Evolutionary conservation across 2,113 vertebrate genomes (phyloP).

Genomic region (Paralichthys olivaceus): DNA sequence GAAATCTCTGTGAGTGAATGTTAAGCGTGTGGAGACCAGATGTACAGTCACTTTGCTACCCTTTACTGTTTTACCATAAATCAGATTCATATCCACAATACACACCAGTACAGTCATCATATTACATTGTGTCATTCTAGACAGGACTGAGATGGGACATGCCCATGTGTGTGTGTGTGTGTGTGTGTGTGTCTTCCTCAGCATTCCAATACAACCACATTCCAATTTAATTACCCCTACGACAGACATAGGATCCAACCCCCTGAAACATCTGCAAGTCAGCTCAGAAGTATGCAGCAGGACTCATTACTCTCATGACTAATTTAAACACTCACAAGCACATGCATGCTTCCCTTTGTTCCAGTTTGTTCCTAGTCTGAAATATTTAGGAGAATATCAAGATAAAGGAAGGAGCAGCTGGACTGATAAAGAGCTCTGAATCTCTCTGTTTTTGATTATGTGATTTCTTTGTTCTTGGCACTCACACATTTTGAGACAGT

Average conservation of each 20-base stretch:
- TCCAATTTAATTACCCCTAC: conserved; percentile 48
- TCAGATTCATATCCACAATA: background rate
- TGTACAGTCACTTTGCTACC: background rate
- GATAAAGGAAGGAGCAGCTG: background rate
- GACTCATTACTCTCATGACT: conserved; percentile 20
- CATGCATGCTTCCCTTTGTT: conserved; percentile 12
- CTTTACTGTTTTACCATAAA: background rate
- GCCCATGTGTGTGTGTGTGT: conserved; percentile 21
- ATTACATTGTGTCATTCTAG: background rate
- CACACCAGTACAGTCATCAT: background rate
- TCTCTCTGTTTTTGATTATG: too few relatives aligned
- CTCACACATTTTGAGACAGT: too few relatives aligned
- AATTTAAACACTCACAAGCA: conserved; percentile 31
- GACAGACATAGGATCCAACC: conserved; percentile 7
- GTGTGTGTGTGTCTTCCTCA: conserved; percentile 27
- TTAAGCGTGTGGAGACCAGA: background rate
- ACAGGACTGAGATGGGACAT: background rate
- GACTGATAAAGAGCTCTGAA: background rate
- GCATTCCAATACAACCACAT: conserved; percentile 44
- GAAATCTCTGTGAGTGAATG: background rate
- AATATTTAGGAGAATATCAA: background rate
- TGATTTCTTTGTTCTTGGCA: too few relatives aligned
- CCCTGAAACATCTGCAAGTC: conserved; percentile 47
- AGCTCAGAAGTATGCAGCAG: conserved; percentile 31
- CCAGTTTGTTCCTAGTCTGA: background rate